Percentiles rank a stretch among this genome's conserved stretches.
Evolutionary conservation across 2,888 invertebrate genomes (phyloP).

Genomic region (Allolobophora icterica): DNA sequence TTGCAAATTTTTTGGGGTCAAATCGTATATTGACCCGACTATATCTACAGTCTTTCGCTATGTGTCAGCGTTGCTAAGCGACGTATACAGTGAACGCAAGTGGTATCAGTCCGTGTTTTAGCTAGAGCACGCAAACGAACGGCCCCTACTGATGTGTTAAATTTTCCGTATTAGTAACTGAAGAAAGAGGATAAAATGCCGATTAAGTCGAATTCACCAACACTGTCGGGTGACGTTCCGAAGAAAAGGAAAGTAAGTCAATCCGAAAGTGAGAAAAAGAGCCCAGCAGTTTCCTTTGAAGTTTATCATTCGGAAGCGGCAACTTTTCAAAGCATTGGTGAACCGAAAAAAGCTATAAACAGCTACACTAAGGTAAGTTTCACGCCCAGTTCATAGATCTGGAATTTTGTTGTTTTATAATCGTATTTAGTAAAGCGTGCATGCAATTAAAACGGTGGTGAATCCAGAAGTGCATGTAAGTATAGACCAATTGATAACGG

Average conservation of each 20-base stretch:
- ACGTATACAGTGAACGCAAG: too few species aligned
- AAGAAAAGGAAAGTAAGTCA: constrained; percentile 31
- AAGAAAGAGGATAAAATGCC: neutral
- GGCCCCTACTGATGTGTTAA: neutral
- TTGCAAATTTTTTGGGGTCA: too few species aligned
- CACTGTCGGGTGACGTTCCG: neutral
- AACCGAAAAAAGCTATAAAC: constrained; percentile 60
- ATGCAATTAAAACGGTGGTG: too few species aligned
- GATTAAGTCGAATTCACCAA: neutral
- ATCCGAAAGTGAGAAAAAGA: constrained; percentile 32
- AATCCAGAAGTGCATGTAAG: too few species aligned
- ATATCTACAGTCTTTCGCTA: too few species aligned
- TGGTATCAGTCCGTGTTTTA: too few species aligned
- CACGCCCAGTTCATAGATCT: neutral
- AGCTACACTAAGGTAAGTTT: constrained; percentile 60
- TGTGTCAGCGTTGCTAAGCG: too few species aligned
- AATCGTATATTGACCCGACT: too few species aligned
- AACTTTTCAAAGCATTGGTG: constrained; percentile 45
- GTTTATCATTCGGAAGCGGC: constrained; percentile 41
- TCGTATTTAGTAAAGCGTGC: too few species aligned
- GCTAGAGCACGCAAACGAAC: too few species aligned
- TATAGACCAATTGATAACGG: too few species aligned
- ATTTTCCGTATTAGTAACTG: neutral
- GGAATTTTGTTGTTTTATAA: neutral
- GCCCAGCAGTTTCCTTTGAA: constrained; percentile 36